Evolutionary conservation across 2,797 vertebrate genomes (phyloP).

Genomic region (Caiman crocodilus): DNA sequence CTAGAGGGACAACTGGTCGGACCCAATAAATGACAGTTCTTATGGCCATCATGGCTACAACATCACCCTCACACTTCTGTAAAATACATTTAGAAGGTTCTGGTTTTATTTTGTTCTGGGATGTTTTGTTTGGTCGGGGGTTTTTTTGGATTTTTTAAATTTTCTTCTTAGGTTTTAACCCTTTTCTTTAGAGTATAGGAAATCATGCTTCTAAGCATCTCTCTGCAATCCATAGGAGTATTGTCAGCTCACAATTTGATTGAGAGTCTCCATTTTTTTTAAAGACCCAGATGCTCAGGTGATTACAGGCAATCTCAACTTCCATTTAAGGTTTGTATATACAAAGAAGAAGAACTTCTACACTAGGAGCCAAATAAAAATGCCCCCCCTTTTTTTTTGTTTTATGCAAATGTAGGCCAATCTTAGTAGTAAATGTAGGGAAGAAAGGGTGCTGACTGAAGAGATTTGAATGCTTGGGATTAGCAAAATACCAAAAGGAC

Average conservation of each 20-base stretch:
- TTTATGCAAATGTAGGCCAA: too few species aligned
- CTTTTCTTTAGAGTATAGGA: background rate
- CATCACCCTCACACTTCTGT: too few species aligned
- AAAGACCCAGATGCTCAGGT: background rate
- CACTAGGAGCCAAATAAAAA: background rate
- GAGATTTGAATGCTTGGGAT: background rate
- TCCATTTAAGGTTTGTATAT: background rate
- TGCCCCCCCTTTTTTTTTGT: background rate
- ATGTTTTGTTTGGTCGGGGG: background rate
- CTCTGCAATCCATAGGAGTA: background rate
- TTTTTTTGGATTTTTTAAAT: background rate
- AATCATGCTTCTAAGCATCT: background rate
- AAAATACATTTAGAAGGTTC: background rate
- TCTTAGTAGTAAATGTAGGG: too few species aligned
- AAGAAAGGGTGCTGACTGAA: background rate
- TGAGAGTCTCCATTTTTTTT: background rate
- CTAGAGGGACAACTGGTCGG: too few species aligned
- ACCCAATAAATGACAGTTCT: too few species aligned
- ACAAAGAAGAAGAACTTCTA: too few species aligned
- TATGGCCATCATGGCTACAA: too few species aligned
- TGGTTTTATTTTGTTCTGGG: too few species aligned
- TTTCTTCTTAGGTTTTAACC: background rate
- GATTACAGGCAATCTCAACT: fast-evolving
- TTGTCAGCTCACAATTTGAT: background rate
- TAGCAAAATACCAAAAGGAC: background rate